Evolutionary conservation across 2,888 invertebrate genomes (phyloP).

Genomic region (Agrotis puta): DNA sequence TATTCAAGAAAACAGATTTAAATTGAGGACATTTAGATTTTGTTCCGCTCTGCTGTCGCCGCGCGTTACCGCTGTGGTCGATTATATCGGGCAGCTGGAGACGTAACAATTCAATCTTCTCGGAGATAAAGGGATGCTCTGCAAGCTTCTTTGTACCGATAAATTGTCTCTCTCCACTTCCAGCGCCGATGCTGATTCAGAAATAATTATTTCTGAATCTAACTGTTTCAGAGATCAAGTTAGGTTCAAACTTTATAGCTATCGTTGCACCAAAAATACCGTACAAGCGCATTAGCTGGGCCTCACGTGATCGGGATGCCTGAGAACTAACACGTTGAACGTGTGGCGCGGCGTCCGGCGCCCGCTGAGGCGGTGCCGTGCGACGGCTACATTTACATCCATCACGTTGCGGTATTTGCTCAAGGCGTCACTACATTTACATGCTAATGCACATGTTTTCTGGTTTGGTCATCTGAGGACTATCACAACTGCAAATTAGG

Average conservation of each 20-base stretch:
- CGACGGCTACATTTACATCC: conserved; percentile 44
- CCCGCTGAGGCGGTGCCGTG: conserved; percentile 21
- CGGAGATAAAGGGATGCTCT: not conserved
- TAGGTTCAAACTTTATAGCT: conserved; percentile 31
- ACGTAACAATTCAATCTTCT: conserved; percentile 22
- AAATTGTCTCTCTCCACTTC: conserved; percentile 23
- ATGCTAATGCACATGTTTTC: conserved; percentile 43
- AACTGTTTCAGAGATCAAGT: conserved; percentile 45
- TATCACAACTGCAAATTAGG: no score
- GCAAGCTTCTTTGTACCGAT: conserved; percentile 12
- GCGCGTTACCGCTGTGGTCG: conserved; percentile 21
- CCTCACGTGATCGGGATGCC: conserved; percentile 32
- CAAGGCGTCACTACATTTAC: conserved; percentile 35
- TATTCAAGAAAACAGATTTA: conserved; percentile 54
- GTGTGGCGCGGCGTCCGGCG: conserved; percentile 10
- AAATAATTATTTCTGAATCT: conserved; percentile 28
- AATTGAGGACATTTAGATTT: conserved; percentile 65
- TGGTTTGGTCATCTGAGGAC: conserved; percentile 25
- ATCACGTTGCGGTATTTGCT: conserved; percentile 45
- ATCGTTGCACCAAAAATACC: conserved; percentile 20
- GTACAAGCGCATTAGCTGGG: conserved; percentile 16
- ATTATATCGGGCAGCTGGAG: conserved; percentile 34
- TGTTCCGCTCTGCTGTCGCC: conserved; percentile 62
- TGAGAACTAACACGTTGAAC: conserved; percentile 14
- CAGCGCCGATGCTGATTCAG: conserved; percentile 30